Percentiles rank a stretch among this genome's conserved stretches.
phyloP scores from a whole-genome alignment of 1,140 invertebrate species.

The Notospermus geniculatus region DNA sequence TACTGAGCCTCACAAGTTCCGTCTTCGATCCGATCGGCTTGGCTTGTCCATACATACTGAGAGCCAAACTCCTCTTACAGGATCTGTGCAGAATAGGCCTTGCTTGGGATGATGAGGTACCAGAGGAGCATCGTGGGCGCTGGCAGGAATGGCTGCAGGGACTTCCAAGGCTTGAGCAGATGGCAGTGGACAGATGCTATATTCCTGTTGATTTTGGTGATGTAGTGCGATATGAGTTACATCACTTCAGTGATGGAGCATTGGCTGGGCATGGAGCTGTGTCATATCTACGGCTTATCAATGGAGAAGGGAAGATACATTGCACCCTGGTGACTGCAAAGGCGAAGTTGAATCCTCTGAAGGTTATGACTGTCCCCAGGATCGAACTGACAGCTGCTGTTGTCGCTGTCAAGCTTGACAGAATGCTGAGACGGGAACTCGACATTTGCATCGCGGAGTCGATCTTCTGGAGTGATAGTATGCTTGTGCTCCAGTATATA shows the following conservation, averaged over 20 bases:
- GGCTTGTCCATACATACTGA: slow-evolving; percentile 14
- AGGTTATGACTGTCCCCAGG: slow-evolving; percentile 9
- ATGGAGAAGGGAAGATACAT: slow-evolving; percentile 7
- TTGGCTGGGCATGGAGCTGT: slow-evolving; percentile 11
- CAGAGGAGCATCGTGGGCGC: not conserved
- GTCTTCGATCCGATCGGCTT: slow-evolving; percentile 21
- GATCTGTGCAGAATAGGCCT: slow-evolving; percentile 7
- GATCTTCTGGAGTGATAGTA: slow-evolving; percentile 13
- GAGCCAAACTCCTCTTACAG: slow-evolving; percentile 16
- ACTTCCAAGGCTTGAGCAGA: slow-evolving; percentile 2
- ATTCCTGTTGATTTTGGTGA: slow-evolving; percentile 10
- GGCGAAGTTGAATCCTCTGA: slow-evolving; percentile 11
- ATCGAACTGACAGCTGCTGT: too few species aligned
- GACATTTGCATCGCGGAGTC: not conserved
- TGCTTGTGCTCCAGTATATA: slow-evolving; percentile 14
- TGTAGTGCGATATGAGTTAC: not conserved
- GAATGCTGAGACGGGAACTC: slow-evolving; percentile 8
- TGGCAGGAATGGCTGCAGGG: slow-evolving; percentile 12
- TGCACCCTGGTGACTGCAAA: not conserved
- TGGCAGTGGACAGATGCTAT: slow-evolving; percentile 6
- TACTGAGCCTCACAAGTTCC: slow-evolving; percentile 13
- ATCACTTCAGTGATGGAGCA: slow-evolving; percentile 4
- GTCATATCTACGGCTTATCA: not conserved
- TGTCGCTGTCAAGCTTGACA: not conserved
- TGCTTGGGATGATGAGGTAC: slow-evolving; percentile 23